A percentile compares a stretch with the other conserved stretches of the same genome.
phyloP scores from a whole-genome alignment of 1,140 invertebrate genomes.

The Scylla paramamosain region DNA sequence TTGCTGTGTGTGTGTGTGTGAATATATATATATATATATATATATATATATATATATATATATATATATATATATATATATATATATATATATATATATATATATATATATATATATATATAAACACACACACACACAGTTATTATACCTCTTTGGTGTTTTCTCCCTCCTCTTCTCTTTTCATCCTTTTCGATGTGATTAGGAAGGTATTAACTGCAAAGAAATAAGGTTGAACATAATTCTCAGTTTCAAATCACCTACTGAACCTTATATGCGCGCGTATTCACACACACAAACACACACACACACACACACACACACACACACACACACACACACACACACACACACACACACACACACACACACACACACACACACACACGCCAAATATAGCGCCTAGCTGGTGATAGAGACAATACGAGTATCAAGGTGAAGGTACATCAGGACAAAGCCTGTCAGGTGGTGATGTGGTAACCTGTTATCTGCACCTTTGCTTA shows the following conservation, averaged over 20 bases:
- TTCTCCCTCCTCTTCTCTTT: background rate
- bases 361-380: background rate
- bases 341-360: background rate
- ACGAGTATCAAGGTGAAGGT: background rate
- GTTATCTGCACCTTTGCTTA: background rate
- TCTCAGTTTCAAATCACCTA: no score
- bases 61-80: conserved; percentile 17
- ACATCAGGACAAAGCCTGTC: background rate
- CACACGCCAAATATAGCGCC: no score
- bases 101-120: conserved; percentile 39
- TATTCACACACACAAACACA: no score
- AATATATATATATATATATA: background rate
- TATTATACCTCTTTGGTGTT: background rate
- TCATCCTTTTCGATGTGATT: no score
- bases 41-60: conserved; percentile 7
- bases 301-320: no score
- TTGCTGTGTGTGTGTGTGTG: background rate
- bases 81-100: conserved; percentile 44
- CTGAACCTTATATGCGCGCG: no score
- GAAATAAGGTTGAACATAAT: no score
- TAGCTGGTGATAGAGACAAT: no score
- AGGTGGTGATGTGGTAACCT: background rate
- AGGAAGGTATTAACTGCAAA: no score
- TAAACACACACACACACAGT: conserved; percentile 28
- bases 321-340: background rate